These are phyloP conservation scores for Amphibalanus amphitrite DNA, from an alignment of 1,140 invertebrate species.

Conservation along the genomic window DNA sequence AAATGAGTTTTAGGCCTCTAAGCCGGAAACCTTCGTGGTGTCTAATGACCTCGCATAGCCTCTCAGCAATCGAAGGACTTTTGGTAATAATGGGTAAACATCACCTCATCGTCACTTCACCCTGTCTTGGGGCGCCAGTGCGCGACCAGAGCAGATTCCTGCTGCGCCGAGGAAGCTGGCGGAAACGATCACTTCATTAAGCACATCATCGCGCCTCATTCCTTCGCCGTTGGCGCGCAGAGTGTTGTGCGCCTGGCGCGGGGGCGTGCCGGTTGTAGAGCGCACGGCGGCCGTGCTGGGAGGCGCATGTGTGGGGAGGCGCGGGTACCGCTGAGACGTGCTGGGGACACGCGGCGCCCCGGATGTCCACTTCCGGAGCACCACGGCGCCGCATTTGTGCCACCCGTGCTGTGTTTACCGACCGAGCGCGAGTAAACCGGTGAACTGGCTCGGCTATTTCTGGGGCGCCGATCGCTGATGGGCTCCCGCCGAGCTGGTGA, in stretches of 20 bases:
- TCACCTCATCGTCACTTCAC: neutral
- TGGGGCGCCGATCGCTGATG: neutral
- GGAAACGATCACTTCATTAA: neutral
- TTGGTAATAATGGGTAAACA: too few relatives aligned
- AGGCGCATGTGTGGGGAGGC: too few relatives aligned
- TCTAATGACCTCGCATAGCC: neutral
- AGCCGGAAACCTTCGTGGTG: too few relatives aligned
- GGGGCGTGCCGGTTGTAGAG: too few relatives aligned
- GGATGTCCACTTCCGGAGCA: neutral
- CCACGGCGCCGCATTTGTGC: neutral
- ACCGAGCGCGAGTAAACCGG: neutral
- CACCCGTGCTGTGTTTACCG: neutral
- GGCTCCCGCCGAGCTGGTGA: too few relatives aligned
- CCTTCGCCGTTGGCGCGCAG: neutral
- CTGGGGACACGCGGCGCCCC: too few relatives aligned
- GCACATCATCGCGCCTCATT: neutral
- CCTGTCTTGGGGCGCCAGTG: too few relatives aligned
- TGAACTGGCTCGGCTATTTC: neutral
- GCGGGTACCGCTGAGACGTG: too few relatives aligned
- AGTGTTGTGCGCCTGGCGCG: neutral
- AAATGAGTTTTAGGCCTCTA: too few relatives aligned
- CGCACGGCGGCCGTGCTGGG: too few relatives aligned
- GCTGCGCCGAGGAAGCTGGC: neutral
- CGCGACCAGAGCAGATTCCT: neutral
- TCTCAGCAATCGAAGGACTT: too few relatives aligned